Evolutionary conservation across 35 echinoderm and acorn worm species (phyloP).

Genomic region (Ophiothrix spiculata): DNA sequence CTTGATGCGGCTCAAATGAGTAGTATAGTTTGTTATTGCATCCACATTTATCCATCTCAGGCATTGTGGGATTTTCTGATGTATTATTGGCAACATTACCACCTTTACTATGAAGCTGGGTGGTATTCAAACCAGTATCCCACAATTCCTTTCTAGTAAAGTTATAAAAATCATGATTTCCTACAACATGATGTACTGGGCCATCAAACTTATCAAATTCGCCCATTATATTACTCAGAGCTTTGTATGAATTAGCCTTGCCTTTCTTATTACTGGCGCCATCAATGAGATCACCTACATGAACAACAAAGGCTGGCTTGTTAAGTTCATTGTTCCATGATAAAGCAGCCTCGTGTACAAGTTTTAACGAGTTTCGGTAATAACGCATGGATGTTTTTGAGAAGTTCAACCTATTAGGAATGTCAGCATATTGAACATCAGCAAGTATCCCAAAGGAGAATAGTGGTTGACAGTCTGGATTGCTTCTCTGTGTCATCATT

Average conservation of each 20-base stretch:
- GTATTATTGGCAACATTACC: neutral
- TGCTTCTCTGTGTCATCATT: no score
- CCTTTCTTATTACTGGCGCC: conserved; percentile 52
- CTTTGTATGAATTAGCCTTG: conserved; percentile 21
- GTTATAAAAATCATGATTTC: conserved; percentile 95
- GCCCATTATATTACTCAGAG: conserved; percentile 20
- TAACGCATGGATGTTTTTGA: conserved; percentile 41
- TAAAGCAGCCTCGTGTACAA: conserved; percentile 48
- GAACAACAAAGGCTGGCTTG: conserved; percentile 48
- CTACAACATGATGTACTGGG: conserved; percentile 53
- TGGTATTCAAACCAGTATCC: conserved; percentile 17
- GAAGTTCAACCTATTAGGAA: conserved; percentile 53
- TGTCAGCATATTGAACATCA: conserved; percentile 90
- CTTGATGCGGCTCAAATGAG: conserved; percentile 62
- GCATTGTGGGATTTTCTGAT: neutral
- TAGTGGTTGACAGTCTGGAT: no score
- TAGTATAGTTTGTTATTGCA: conserved; percentile 36
- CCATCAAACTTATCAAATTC: conserved; percentile 55
- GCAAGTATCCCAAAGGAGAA: conserved; percentile 83
- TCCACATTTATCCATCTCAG: conserved; percentile 18
- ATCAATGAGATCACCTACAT: conserved; percentile 88
- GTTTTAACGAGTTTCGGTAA: conserved; percentile 58
- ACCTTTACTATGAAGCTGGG: neutral
- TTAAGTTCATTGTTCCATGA: conserved; percentile 44
- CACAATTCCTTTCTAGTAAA: conserved; percentile 46